Evolutionary conservation across 1,140 invertebrate species (phyloP).

Genomic region (Drosophila varians): DNA sequence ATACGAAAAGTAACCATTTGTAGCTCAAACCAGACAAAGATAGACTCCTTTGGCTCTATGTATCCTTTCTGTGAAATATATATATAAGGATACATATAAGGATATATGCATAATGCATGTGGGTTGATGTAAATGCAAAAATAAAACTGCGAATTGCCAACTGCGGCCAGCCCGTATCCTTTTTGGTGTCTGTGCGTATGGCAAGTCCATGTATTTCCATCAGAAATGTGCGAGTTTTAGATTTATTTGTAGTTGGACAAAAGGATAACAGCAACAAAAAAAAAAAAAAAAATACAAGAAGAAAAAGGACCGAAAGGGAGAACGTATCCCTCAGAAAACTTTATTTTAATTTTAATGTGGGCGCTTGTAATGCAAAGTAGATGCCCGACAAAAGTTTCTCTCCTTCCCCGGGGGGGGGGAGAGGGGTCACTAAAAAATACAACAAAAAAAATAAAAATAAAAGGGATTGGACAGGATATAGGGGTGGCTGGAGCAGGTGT

Average conservation of each 20-base stretch:
- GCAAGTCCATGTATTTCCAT: conserved; percentile 35
- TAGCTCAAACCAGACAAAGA: conserved; percentile 5
- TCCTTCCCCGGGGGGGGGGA: neutral
- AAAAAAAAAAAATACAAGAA: neutral
- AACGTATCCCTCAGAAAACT: conserved; percentile 43
- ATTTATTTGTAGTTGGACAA: conserved; percentile 75
- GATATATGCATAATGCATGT: conserved; percentile 72
- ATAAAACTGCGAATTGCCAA: conserved; percentile 76
- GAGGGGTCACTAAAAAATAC: neutral
- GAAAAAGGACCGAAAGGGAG: conserved; percentile 27
- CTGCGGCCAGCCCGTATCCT: conserved; percentile 70
- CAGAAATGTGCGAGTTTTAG: conserved; percentile 79
- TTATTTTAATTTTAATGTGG: conserved; percentile 80
- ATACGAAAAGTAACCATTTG: conserved; percentile 10
- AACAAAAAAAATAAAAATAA: conserved; percentile 13
- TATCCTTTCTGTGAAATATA: neutral
- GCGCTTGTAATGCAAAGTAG: conserved; percentile 75
- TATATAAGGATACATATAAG: conserved; percentile 28
- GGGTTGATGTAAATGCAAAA: conserved; percentile 76
- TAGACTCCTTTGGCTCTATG: conserved; percentile 5
- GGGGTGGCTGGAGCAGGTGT: conserved; percentile 36
- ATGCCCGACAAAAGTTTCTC: conserved; percentile 38
- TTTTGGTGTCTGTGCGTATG: conserved; percentile 18
- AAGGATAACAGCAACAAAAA: neutral
- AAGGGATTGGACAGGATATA: conserved; percentile 10